These are phyloP conservation scores for Tolmerus cingulatus DNA, from an alignment of 2,888 invertebrate species.

Conservation along the genomic window DNA sequence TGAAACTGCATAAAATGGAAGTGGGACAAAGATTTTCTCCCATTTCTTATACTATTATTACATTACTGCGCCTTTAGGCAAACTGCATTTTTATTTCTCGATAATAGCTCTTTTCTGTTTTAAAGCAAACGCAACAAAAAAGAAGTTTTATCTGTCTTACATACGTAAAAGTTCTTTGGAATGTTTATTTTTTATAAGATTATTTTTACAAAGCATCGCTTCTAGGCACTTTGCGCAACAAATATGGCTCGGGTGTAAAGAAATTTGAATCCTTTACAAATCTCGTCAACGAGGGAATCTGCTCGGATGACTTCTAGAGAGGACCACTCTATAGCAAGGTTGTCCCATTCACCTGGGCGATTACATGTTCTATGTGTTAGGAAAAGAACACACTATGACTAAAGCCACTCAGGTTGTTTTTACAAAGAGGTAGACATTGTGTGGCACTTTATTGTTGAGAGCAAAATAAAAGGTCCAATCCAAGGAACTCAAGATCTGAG, in stretches of 20 bases:
- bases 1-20: not conserved
- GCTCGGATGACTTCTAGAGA: not conserved
- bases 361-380: not conserved
- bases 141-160: not conserved
- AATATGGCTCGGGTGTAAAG: not conserved
- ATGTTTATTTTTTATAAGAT: not conserved
- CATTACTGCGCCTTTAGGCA: not conserved
- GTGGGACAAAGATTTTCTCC: not conserved
- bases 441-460: not conserved
- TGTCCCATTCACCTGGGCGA: not conserved
- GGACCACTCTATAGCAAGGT: not conserved
- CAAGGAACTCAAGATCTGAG: not conserved
- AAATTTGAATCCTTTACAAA: not conserved
- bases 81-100: not conserved
- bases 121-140: not conserved
- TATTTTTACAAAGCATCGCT: not conserved
- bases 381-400: not conserved
- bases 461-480: conserved; percentile 13
- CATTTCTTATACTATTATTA: not conserved
- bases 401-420: not conserved
- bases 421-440: not conserved
- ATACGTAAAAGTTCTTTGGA: not conserved
- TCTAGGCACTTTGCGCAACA: not conserved
- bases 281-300: not conserved
- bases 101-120: not conserved